These are phyloP conservation scores for Lycaena phlaeas DNA, from an alignment of 2,888 invertebrate species.

Conservation along the genomic window DNA sequence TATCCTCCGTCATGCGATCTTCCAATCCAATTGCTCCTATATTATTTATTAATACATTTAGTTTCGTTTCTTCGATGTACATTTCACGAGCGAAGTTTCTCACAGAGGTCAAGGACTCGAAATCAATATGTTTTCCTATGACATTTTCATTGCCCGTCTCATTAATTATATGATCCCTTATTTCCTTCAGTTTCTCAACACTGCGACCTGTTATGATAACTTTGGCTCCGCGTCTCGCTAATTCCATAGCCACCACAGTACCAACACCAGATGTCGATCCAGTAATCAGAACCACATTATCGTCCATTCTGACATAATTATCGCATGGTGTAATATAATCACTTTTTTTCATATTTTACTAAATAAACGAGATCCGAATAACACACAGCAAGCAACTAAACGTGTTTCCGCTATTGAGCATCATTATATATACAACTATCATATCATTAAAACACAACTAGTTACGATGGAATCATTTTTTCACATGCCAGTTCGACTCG, in stretches of 20 bases:
- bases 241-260: constrained; percentile 43
- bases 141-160: constrained; percentile 33
- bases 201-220: constrained; percentile 73
- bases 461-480: no score
- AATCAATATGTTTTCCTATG: constrained; percentile 51
- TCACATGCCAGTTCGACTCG: no score
- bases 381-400: no score
- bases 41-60: constrained; percentile 59
- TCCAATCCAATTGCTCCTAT: constrained; percentile 57
- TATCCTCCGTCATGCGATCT: constrained; percentile 69
- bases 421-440: no score
- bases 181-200: constrained; percentile 31
- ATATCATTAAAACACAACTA: no score
- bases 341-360: background rate
- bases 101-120: constrained; percentile 63
- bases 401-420: no score
- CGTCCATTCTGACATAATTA: constrained; percentile 32
- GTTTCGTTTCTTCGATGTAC: constrained; percentile 47
- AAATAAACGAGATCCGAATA: no score
- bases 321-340: constrained; percentile 38
- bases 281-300: constrained; percentile 51
- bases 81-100: constrained; percentile 73
- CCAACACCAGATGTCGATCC: constrained; percentile 50
- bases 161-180: constrained; percentile 29
- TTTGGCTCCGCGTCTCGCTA: constrained; percentile 65